Conservation (phyloP, 1,140 invertebrate species). For the Chionoecetes opilio region DNA sequence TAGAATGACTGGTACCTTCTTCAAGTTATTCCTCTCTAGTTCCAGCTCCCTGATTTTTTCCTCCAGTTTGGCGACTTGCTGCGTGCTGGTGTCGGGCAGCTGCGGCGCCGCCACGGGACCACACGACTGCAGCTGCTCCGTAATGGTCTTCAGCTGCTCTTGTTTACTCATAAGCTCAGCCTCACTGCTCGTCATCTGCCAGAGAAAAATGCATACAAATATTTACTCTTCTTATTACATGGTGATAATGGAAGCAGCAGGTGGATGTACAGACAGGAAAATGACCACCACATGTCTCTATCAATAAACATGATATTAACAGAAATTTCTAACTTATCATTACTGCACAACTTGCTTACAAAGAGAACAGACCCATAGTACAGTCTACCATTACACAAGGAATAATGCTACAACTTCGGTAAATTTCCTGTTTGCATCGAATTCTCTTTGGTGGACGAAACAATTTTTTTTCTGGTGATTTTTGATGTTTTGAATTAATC, state of each 20-base stretch:
- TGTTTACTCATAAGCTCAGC: constrained; percentile 69
- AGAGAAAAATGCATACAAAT: not conserved
- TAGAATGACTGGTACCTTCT: constrained; percentile 32
- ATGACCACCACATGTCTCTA: too few species aligned
- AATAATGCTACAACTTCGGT: too few species aligned
- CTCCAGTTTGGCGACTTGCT: constrained; percentile 31
- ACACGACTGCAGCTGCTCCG: constrained; percentile 57
- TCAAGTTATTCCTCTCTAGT: constrained; percentile 57
- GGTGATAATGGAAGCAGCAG: not conserved
- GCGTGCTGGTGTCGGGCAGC: not conserved
- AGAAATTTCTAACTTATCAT: too few species aligned
- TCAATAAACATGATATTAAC: too few species aligned
- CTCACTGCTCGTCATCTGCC: constrained; percentile 67
- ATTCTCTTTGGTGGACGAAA: too few species aligned
- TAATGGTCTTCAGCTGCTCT: constrained; percentile 71
- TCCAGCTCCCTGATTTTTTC: constrained; percentile 53
- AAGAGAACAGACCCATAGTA: too few species aligned
- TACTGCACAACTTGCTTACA: too few species aligned
- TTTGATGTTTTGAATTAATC: too few species aligned
- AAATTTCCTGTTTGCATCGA: too few species aligned
- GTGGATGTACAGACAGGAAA: too few species aligned
- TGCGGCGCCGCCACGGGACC: not conserved
- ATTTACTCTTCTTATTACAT: not conserved
- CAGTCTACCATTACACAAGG: too few species aligned
- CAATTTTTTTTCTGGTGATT: too few species aligned